Evolutionary conservation across 2,797 vertebrate genomes (phyloP).

Genomic region (Danionella dracula): DNA sequence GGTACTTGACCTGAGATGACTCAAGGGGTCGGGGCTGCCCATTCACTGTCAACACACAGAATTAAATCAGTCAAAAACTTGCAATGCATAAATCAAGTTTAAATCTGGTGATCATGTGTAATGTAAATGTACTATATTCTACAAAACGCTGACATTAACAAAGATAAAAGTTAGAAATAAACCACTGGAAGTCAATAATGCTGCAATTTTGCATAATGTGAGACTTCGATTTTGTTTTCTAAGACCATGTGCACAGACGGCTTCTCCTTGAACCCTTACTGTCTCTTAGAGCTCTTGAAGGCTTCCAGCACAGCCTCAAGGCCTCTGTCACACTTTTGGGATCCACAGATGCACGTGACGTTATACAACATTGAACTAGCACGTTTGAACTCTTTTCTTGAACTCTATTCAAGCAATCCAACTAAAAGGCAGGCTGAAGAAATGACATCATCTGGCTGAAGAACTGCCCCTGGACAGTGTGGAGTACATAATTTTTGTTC

Average conservation of each 20-base stretch:
- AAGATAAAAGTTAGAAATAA: too few species aligned
- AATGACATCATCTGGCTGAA: conserved; percentile 43
- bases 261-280: conserved; percentile 13
- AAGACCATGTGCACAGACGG: background rate
- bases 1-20: conserved; percentile 96
- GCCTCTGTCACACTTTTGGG: conserved; percentile 38
- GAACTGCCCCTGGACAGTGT: conserved; percentile 4
- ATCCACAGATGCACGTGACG: conserved; percentile 28
- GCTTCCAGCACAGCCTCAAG: conserved; percentile 3
- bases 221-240: background rate
- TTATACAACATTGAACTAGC: conserved; percentile 13
- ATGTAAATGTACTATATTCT: too few species aligned
- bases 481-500: background rate
- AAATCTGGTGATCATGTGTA: too few species aligned
- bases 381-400: background rate
- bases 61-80: background rate
- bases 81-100: background rate
- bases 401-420: background rate
- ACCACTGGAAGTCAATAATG: background rate
- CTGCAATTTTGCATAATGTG: background rate
- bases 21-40: conserved; percentile 95
- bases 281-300: background rate
- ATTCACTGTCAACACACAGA: conserved; percentile 73
- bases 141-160: too few species aligned
- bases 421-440: conserved; percentile 29